phyloP scores from a whole-genome alignment of 2,797 vertebrate genomes.

The Columba guinea region DNA sequence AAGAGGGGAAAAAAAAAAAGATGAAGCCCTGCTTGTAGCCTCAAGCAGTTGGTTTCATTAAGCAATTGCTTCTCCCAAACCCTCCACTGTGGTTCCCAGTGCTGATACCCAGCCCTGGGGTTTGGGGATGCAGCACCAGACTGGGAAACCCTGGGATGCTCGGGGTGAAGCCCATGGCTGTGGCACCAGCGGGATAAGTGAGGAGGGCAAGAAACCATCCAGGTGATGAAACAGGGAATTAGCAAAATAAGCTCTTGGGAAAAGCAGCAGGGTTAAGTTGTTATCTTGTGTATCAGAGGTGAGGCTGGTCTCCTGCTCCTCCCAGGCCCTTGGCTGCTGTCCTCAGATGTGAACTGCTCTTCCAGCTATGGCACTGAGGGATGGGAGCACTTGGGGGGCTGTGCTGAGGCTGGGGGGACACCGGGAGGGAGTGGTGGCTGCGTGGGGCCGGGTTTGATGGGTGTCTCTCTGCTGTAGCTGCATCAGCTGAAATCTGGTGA shows the following conservation, averaged over 20 bases:
- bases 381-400: neutral
- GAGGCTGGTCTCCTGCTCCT: neutral
- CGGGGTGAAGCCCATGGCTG: neutral
- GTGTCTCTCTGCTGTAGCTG: neutral
- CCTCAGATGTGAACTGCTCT: neutral
- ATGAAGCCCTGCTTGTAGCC: neutral
- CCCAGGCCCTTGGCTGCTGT: neutral
- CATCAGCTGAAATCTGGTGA: neutral
- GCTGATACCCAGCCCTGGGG: neutral
- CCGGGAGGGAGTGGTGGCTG: fast-evolving
- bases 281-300: fast-evolving
- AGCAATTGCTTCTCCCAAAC: neutral
- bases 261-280: neutral
- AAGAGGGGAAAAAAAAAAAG: neutral
- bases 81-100: fast-evolving
- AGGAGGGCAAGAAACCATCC: neutral
- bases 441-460: neutral
- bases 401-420: neutral
- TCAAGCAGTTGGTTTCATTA: neutral
- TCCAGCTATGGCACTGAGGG: neutral
- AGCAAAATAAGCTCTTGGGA: neutral
- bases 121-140: neutral
- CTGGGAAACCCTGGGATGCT: neutral
- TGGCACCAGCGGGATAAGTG: neutral
- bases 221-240: neutral